Conservation (phyloP, 2,888 invertebrate genomes). For the Hydropsyche betteni region DNA sequence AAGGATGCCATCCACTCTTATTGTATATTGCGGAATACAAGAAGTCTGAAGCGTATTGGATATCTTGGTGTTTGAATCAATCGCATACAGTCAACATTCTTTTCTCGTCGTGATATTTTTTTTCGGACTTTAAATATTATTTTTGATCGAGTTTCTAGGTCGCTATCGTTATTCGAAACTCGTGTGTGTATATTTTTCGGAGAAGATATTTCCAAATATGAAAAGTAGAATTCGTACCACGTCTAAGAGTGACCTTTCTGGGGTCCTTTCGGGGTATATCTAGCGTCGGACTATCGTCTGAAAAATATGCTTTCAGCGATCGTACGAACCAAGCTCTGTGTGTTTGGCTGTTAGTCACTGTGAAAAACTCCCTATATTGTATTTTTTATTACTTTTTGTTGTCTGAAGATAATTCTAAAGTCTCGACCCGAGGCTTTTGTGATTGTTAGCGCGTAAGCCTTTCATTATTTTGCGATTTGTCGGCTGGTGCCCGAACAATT, state of each 20-base stretch:
- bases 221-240: neutral
- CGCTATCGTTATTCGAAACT: no score
- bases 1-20: neutral
- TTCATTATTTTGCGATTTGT: constrained; percentile 27
- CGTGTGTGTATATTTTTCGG: no score
- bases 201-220: no score
- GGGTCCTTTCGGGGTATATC: neutral
- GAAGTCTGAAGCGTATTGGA: no score
- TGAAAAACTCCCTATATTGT: neutral
- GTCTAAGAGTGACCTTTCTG: neutral
- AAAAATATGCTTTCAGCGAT: neutral
- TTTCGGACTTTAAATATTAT: no score
- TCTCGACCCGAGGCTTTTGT: constrained; percentile 11
- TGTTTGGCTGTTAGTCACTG: neutral
- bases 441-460: constrained; percentile 12
- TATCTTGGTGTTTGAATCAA: no score
- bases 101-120: no score
- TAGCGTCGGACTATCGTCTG: neutral
- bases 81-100: no score
- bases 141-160: no score
- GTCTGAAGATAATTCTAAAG: constrained; percentile 18
- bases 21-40: no score
- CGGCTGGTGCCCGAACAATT: constrained; percentile 2
- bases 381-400: neutral
- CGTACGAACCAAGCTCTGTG: neutral